Conservation (phyloP, 1,140 invertebrate genomes). For the Apis mellifera region Amel_HAv3.1 CM009933.2:2880001-2880500, state of each 20-base stretch:
- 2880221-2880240: background rate
- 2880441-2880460: constrained; percentile 98
- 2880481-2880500: constrained; percentile 93
- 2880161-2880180: background rate
- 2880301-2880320: constrained; percentile 96
- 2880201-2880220: background rate
- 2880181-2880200: background rate
- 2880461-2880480: constrained; percentile 96
- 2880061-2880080: background rate
- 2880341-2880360: constrained; percentile 97
- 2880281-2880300: constrained; percentile 96
- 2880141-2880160: background rate
- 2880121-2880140: background rate
- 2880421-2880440: constrained; percentile 98
- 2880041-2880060: constrained; percentile 87
- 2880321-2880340: constrained; percentile 93
- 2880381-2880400: constrained; percentile 97
- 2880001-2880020: constrained; percentile 97
- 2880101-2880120: fast-evolving
- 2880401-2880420: constrained; percentile 97
- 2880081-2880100: background rate
- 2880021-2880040: constrained; percentile 98
- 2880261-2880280: constrained; percentile 56
- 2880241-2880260: background rate
- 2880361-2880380: constrained; percentile 97